Percentiles rank a stretch among this genome's conserved stretches.
Evolutionary conservation across 2,113 vertebrate species (phyloP).

Genomic region (Hippolais icterina): DNA sequence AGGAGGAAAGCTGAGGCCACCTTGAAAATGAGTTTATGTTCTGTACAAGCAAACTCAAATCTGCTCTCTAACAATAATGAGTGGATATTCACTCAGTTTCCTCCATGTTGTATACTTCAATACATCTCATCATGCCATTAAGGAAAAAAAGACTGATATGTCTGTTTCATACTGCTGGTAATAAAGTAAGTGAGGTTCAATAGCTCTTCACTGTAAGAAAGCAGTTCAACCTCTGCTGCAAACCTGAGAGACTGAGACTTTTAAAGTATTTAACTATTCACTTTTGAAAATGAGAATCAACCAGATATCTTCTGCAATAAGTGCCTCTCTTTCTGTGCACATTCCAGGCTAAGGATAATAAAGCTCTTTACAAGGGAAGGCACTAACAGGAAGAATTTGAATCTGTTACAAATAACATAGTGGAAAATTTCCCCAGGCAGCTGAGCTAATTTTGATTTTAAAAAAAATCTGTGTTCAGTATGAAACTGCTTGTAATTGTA

Average conservation of each 20-base stretch:
- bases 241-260: neutral
- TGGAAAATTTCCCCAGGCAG: slow-evolving; percentile 24
- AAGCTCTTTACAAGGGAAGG: neutral
- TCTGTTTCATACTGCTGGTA: neutral
- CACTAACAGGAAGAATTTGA: slow-evolving; percentile 2
- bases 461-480: slow-evolving; percentile 22
- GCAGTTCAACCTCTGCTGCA: neutral
- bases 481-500: neutral
- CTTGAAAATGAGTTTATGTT: neutral
- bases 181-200: neutral
- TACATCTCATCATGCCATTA: neutral
- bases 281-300: neutral
- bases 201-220: neutral
- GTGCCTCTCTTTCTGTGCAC: neutral
- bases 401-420: neutral
- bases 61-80: neutral
- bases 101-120: neutral
- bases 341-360: neutral
- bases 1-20: neutral
- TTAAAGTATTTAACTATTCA: neutral
- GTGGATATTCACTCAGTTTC: neutral
- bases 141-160: neutral
- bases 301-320: neutral
- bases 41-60: neutral
- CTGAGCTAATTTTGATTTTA: slow-evolving; percentile 25